A percentile compares a stretch with the other conserved stretches of the same genome.
These are phyloP conservation scores for Brassicogethes aeneus DNA, from an alignment of 2,888 invertebrate species.

Conservation along the genomic window DNA sequence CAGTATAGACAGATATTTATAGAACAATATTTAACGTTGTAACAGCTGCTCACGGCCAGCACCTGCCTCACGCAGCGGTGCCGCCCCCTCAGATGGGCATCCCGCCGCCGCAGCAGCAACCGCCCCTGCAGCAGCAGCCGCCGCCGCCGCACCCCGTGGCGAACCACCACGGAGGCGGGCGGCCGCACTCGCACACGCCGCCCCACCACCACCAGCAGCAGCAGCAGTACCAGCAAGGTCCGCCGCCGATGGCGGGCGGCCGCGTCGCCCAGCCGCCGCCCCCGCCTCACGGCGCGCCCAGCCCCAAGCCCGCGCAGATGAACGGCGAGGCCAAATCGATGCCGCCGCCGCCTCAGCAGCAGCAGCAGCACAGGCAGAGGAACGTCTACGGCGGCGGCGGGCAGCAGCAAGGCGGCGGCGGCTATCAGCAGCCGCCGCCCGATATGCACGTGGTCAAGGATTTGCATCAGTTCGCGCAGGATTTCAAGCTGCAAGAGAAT, in stretches of 20 bases:
- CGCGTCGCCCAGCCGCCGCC: constrained; percentile 26
- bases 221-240: constrained; percentile 32
- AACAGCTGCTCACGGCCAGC: too few relatives aligned
- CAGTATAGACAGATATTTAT: too few relatives aligned
- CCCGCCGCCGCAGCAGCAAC: constrained; percentile 15
- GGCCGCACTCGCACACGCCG: constrained; percentile 27
- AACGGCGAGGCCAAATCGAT: constrained; percentile 29
- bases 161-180: constrained; percentile 8
- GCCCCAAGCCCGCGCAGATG: constrained; percentile 29
- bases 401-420: constrained; percentile 19
- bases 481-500: constrained; percentile 56
- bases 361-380: constrained; percentile 16
- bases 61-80: constrained; percentile 1
- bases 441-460: constrained; percentile 43
- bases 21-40: too few relatives aligned
- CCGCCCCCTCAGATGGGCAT: constrained; percentile 9
- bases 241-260: constrained; percentile 34
- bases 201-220: constrained; percentile 18
- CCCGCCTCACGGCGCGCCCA: constrained; percentile 27
- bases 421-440: constrained; percentile 10
- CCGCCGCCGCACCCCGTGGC: constrained; percentile 13
- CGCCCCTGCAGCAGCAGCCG: constrained; percentile 17
- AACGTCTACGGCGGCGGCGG: constrained; percentile 8
- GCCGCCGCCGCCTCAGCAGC: constrained; percentile 23
- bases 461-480: constrained; percentile 68